Base-by-base conservation (phyloP, 2,888 invertebrate genomes). In the Latheticus oryzae region DNA sequence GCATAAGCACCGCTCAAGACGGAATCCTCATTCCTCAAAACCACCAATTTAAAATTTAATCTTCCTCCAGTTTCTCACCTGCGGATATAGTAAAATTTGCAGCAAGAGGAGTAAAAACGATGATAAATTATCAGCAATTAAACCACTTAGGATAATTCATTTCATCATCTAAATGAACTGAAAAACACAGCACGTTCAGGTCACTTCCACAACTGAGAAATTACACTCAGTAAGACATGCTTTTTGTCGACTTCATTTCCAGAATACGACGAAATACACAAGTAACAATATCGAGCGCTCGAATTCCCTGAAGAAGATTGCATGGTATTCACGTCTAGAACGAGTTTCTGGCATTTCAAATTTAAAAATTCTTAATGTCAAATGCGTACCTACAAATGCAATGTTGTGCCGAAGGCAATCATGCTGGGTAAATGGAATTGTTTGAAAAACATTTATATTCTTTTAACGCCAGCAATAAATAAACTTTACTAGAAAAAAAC, bases 291-390 rank as follows among this genome's bases (percentile, higher is more conserved):
- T 19, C 51, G 19, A 38, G 8, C n/a, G 38, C 11, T 28, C 19
- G 30, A 48, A 51, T 51, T 38, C 17, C 11, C n/a, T 9, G 30
- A 38, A 24, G 30, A 30, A 30, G 38, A 15, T 17, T 24, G 51
- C 26, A 38, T 15, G 28, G 8, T 30, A 30, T 9, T 5, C 30
- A 2, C 15, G 35, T 4, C 33, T 15, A 45, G 38, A 16, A 38
- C 28, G 45, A 9, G 30, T 32, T 45, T 12, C 24, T 52, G 33
- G 42, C 42, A 52, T 52, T 52, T 52, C 11, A 21, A 40, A 40
- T 42, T 52, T 21, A 51, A 51, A 51, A 51, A 51, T 51, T 51
- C 42, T 52, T 42, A 52, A 52, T 52, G 52, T 52, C 52, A 52
- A 32, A 42, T 42, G 23, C 52, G 32, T 51, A 42, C 30, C 19